Evolutionary conservation across 2,113 vertebrate genomes (phyloP).

Genomic region (Podiceps cristatus): DNA sequence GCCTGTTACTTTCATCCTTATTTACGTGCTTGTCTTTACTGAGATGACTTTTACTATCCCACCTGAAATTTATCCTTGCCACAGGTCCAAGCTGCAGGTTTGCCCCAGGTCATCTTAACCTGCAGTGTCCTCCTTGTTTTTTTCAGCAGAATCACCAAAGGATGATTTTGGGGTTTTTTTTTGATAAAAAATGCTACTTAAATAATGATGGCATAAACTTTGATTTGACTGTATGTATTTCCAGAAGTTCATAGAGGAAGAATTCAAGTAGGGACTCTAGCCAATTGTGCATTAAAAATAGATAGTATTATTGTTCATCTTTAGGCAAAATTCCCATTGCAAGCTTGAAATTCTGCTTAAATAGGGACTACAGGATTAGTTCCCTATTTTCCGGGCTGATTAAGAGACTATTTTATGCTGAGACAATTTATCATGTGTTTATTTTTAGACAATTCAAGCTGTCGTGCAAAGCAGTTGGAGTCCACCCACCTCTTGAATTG

Average conservation of each 20-base stretch:
- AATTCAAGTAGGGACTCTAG: slow-evolving; percentile 40
- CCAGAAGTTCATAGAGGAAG: slow-evolving; percentile 60
- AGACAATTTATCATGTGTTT: slow-evolving; percentile 61
- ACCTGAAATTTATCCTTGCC: not conserved
- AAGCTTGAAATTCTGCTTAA: slow-evolving; percentile 64
- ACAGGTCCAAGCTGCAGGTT: not conserved
- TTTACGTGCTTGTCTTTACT: not conserved
- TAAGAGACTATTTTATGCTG: slow-evolving; percentile 52
- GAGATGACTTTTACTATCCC: not conserved
- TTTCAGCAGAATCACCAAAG: not conserved
- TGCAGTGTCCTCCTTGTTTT: not conserved
- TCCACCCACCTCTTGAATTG: slow-evolving; percentile 87
- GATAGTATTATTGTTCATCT: slow-evolving; percentile 64
- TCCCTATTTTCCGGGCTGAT: slow-evolving; percentile 63
- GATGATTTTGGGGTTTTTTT: not conserved
- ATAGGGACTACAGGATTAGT: slow-evolving; percentile 66
- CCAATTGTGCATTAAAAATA: slow-evolving; percentile 68
- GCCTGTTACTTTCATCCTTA: not conserved
- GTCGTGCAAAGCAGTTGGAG: slow-evolving; percentile 83
- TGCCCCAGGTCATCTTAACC: not conserved
- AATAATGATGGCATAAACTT: slow-evolving; percentile 1
- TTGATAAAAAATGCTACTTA: not conserved
- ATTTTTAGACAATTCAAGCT: slow-evolving; percentile 86
- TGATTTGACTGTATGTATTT: slow-evolving; percentile 43
- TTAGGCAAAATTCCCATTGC: slow-evolving; percentile 66